These are phyloP conservation scores for Orthosia gothica DNA, from an alignment of 2,888 invertebrate genomes.

Conservation along the genomic window DNA sequence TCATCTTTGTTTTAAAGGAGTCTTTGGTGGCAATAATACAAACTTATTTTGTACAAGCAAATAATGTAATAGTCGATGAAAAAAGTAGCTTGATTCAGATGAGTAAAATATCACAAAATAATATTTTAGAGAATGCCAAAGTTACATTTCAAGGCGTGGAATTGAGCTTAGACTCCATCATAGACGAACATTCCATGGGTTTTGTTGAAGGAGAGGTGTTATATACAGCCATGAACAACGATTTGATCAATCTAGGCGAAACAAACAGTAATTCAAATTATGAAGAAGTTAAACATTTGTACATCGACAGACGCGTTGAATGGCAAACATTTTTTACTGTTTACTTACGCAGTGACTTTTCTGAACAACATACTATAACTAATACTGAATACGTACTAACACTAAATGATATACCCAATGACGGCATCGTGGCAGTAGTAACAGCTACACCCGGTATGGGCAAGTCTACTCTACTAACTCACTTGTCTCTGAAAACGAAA, in stretches of 20 bases:
- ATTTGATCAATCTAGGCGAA: constrained; percentile 20
- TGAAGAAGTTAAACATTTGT: constrained; percentile 36
- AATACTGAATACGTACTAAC: no score
- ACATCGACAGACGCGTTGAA: constrained; percentile 24
- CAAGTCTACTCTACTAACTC: no score
- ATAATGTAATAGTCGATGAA: constrained; percentile 20
- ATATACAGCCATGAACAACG: constrained; percentile 31
- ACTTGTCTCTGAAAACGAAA: no score
- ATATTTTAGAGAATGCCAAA: constrained; percentile 28
- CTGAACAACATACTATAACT: no score
- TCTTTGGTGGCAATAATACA: not conserved
- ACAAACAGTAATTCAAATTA: constrained; percentile 23
- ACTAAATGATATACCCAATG: no score
- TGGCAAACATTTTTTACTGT: no score
- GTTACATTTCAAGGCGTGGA: constrained; percentile 46
- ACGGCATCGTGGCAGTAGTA: no score
- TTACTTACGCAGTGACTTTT: no score
- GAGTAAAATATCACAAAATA: constrained; percentile 26
- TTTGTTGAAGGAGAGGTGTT: constrained; percentile 41
- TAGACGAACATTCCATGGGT: constrained; percentile 27
- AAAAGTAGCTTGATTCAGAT: constrained; percentile 40
- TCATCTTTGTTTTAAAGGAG: constrained; percentile 32
- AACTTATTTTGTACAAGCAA: constrained; percentile 18
- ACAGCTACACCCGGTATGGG: no score
- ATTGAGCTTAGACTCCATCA: constrained; percentile 26